A percentile compares a stretch with the other conserved stretches of the same genome.
phyloP scores from a whole-genome alignment of 2,113 vertebrate genomes.

The Hippocampus zosterae region DNA sequence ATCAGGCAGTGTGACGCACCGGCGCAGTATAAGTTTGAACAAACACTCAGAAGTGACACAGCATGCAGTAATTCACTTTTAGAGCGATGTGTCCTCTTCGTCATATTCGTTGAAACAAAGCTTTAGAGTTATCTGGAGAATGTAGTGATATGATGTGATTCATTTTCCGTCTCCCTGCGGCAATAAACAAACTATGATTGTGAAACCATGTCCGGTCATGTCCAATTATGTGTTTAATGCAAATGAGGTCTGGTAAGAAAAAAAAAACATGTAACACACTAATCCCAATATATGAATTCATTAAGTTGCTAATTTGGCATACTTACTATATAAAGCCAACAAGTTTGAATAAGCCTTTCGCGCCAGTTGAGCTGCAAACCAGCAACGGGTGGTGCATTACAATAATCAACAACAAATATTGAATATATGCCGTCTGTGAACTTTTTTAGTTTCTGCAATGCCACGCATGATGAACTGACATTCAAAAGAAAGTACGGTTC shows the following conservation, averaged over 20 bases:
- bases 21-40: not conserved
- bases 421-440: no score
- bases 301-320: not conserved
- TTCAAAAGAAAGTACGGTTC: no score
- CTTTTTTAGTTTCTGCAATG: no score
- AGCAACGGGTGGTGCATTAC: not conserved
- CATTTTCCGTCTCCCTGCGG: not conserved
- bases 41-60: slow-evolving; percentile 2
- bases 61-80: not conserved
- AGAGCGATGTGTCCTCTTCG: slow-evolving; percentile 2
- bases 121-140: not conserved
- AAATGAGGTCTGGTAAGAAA: not conserved
- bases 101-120: not conserved
- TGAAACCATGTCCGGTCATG: not conserved
- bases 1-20: not conserved
- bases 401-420: not conserved
- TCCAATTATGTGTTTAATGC: not conserved
- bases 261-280: not conserved
- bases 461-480: no score
- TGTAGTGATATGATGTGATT: not conserved
- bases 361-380: not conserved
- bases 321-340: not conserved
- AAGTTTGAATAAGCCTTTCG: not conserved
- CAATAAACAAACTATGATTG: not conserved
- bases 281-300: not conserved